A percentile compares a stretch with the other conserved stretches of the same genome.
phyloP scores from a whole-genome alignment of 2,888 invertebrate genomes.

The Parthenolecanium corni region DNA sequence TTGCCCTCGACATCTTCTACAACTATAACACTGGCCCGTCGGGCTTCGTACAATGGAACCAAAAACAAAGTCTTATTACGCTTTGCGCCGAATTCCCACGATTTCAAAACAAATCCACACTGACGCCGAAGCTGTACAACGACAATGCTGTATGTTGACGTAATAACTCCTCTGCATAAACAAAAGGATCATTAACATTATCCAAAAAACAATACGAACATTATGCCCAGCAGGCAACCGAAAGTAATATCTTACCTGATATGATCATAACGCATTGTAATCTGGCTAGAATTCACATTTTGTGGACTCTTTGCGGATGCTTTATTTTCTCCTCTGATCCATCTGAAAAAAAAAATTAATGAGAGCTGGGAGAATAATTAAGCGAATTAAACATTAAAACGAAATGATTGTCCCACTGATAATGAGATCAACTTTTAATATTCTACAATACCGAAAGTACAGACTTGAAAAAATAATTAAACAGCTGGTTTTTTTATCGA shows the following conservation, averaged over 20 bases:
- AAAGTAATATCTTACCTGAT: background rate
- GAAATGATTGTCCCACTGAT: too few species aligned
- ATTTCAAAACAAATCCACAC: constrained; percentile 49
- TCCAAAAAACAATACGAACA: background rate
- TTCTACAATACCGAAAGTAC: too few species aligned
- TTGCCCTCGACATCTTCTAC: constrained; percentile 58
- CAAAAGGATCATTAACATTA: background rate
- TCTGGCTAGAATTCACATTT: background rate
- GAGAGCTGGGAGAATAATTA: too few species aligned
- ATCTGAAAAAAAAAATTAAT: background rate
- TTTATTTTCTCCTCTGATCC: background rate
- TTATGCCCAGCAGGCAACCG: too few species aligned
- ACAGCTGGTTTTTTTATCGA: too few species aligned
- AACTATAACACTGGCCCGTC: constrained; percentile 44
- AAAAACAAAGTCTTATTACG: constrained; percentile 34
- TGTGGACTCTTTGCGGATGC: background rate
- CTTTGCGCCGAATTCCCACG: constrained; percentile 48
- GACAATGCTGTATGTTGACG: constrained; percentile 51
- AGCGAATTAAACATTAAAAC: too few species aligned
- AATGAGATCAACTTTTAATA: too few species aligned
- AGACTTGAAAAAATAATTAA: too few species aligned
- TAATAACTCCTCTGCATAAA: constrained; percentile 45
- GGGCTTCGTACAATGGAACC: constrained; percentile 33
- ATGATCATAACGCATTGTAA: background rate
- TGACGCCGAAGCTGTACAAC: constrained; percentile 55